Percentiles rank a stretch among this genome's conserved stretches.
phyloP scores from a whole-genome alignment of 1,140 invertebrate species.

The roundworm (Caenorhabditis elegans) region WBcel235 BX284605.5:9659001-9659500 shows the following conservation, averaged over 20 bases:
- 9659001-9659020: slow-evolving; percentile 76
- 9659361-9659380: slow-evolving; percentile 37
- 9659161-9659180: slow-evolving; percentile 90
- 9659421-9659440: slow-evolving; percentile 46
- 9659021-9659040: slow-evolving; percentile 72
- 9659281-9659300: slow-evolving; percentile 44
- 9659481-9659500: slow-evolving; percentile 49
- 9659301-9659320: slow-evolving; percentile 47
- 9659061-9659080: slow-evolving; percentile 94
- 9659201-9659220: slow-evolving; percentile 90
- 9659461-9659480: slow-evolving; percentile 44
- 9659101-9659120: slow-evolving; percentile 68
- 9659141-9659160: slow-evolving; percentile 85
- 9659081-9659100: slow-evolving; percentile 67
- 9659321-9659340: slow-evolving; percentile 38
- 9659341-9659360: slow-evolving; percentile 38
- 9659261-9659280: slow-evolving; percentile 44
- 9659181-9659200: slow-evolving; percentile 90
- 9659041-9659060: slow-evolving; percentile 86
- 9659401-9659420: slow-evolving; percentile 40
- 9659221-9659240: slow-evolving; percentile 81
- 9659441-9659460: slow-evolving; percentile 45
- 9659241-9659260: slow-evolving; percentile 65
- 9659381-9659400: slow-evolving; percentile 37
- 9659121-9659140: slow-evolving; percentile 47